Conservation (phyloP, 2,797 vertebrate species). For the Falco novaeseelandiae region DNA sequence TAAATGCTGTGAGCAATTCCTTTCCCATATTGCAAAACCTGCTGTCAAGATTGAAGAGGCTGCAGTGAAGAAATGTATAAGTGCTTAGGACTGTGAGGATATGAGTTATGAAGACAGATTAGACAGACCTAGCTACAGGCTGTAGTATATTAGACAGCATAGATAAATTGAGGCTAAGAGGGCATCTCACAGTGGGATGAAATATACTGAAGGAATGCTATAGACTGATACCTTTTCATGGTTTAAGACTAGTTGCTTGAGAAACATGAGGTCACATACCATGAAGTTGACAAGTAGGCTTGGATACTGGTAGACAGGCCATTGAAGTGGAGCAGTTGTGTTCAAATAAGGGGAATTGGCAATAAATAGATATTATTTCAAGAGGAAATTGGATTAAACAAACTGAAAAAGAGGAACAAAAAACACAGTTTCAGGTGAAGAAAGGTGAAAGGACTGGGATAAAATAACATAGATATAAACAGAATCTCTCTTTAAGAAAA, state of each 20-base stretch:
- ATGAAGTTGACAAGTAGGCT: neutral
- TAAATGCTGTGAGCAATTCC: conserved; percentile 20
- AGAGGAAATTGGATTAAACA: neutral
- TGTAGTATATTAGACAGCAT: conserved; percentile 34
- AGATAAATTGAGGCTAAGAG: conserved; percentile 59
- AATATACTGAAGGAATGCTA: conserved; percentile 30
- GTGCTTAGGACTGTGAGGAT: conserved; percentile 39
- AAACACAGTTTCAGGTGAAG: neutral
- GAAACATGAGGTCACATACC: neutral
- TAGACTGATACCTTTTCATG: neutral
- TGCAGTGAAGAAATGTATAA: neutral
- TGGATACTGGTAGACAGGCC: neutral
- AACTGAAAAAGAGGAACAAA: neutral
- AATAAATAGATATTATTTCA: neutral
- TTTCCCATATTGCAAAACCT: conserved; percentile 2
- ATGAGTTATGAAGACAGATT: conserved; percentile 65
- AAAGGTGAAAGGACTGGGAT: neutral
- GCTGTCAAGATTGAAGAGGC: conserved; percentile 42
- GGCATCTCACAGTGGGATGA: conserved; percentile 14
- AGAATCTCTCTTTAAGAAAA: neutral
- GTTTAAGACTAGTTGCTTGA: conserved; percentile 24
- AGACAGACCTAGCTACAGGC: conserved; percentile 47
- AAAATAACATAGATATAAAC: neutral
- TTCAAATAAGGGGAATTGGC: neutral
- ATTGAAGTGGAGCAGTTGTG: neutral